A percentile compares a stretch with the other conserved stretches of the same genome.
These are phyloP conservation scores for Craterocephalus amniculus DNA, from an alignment of 2,797 vertebrate genomes.

Conservation along the genomic window DNA sequence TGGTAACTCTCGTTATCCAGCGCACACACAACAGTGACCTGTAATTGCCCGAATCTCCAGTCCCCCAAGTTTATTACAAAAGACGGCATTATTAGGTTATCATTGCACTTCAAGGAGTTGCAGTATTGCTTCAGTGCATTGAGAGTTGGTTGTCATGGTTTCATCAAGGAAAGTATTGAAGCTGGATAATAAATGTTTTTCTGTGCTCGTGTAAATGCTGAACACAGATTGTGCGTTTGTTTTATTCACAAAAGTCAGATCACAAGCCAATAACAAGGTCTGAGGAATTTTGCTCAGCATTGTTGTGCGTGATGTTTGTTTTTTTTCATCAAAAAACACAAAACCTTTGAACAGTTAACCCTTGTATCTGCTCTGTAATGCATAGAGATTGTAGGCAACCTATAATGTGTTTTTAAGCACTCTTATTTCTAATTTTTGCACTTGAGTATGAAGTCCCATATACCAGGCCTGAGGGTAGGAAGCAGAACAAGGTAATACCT, in stretches of 20 bases:
- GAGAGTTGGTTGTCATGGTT: conserved; percentile 43
- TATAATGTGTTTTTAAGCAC: neutral
- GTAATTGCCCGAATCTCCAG: neutral
- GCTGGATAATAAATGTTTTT: conserved; percentile 27
- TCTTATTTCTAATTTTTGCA: conserved; percentile 11
- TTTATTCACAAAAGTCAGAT: neutral
- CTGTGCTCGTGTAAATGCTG: conserved; percentile 12
- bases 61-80: conserved; percentile 7
- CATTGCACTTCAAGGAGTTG: conserved; percentile 9
- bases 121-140: neutral
- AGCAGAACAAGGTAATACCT: conserved; percentile 35
- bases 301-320: neutral
- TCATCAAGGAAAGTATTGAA: conserved; percentile 29
- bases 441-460: conserved; percentile 34
- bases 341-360: neutral
- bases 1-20: too few species aligned
- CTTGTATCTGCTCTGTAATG: neutral
- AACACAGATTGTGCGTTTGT: conserved; percentile 7
- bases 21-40: too few species aligned
- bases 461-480: conserved; percentile 25
- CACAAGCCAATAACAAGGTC: neutral
- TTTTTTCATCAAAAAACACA: neutral
- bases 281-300: neutral
- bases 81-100: conserved; percentile 14
- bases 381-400: neutral